These are phyloP conservation scores for Drosophila nr. perissopoda DNA, from an alignment of 2,888 invertebrate genomes.

Conservation along the genomic window DNA sequence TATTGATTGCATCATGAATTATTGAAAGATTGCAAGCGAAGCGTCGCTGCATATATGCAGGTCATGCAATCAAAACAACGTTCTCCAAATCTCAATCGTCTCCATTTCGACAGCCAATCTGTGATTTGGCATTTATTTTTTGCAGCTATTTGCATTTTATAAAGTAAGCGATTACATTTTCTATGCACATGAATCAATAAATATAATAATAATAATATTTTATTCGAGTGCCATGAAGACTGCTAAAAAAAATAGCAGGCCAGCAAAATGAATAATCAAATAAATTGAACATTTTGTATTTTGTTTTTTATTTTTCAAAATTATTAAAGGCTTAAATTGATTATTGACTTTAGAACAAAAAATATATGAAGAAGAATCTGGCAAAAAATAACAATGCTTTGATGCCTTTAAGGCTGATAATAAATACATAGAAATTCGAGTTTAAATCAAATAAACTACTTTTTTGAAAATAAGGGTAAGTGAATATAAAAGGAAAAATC, in stretches of 20 bases:
- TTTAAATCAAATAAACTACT: background rate
- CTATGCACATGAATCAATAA: background rate
- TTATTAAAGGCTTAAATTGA: background rate
- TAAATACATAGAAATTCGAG: background rate
- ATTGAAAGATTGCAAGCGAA: conserved; percentile 67
- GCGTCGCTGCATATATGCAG: conserved; percentile 49
- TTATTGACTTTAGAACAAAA: background rate
- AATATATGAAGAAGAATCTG: background rate
- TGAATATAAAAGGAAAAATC: background rate
- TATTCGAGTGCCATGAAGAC: background rate
- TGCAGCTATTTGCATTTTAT: background rate
- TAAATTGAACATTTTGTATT: background rate
- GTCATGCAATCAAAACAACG: conserved; percentile 40
- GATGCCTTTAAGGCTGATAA: background rate
- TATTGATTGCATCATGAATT: conserved; percentile 78
- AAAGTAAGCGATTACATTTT: background rate
- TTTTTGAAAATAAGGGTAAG: background rate
- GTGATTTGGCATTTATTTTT: background rate
- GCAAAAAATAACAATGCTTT: background rate
- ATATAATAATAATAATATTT: background rate
- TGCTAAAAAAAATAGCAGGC: background rate
- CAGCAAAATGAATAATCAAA: background rate
- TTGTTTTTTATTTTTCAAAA: background rate
- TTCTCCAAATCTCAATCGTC: conserved; percentile 20
- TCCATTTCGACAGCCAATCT: conserved; percentile 1